Percentiles rank a stretch among this genome's conserved stretches.
Evolutionary conservation across 2,888 invertebrate genomes (phyloP).

Genomic region (Hirtodrosophila histrioides): DNA sequence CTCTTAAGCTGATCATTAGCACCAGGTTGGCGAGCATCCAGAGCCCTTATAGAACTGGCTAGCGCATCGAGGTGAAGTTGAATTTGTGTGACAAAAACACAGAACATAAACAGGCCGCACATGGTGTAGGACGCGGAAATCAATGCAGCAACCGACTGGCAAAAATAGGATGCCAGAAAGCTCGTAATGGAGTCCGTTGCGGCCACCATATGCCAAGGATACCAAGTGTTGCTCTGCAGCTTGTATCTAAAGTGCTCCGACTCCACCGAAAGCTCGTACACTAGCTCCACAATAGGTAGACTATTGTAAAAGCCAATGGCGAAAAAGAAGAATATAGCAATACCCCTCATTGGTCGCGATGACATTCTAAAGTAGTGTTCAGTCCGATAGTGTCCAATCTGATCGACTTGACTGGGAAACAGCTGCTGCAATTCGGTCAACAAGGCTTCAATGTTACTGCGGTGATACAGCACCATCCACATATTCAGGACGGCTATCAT

Average conservation of each 20-base stretch:
- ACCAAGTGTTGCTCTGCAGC: slow-evolving; percentile 81
- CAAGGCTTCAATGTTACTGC: slow-evolving; percentile 55
- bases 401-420: neutral
- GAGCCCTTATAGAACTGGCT: slow-evolving; percentile 44
- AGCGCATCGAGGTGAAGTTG: slow-evolving; percentile 76
- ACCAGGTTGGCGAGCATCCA: slow-evolving; percentile 51
- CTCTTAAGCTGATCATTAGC: slow-evolving; percentile 62
- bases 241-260: slow-evolving; percentile 49
- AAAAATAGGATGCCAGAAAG: slow-evolving; percentile 56
- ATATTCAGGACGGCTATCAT: slow-evolving; percentile 61
- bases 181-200: slow-evolving; percentile 33
- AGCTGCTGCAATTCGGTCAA: slow-evolving; percentile 46
- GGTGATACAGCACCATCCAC: slow-evolving; percentile 58
- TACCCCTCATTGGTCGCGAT: slow-evolving; percentile 56
- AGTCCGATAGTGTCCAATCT: slow-evolving; percentile 21
- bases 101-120: slow-evolving; percentile 71
- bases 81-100: slow-evolving; percentile 73
- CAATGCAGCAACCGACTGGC: slow-evolving; percentile 63
- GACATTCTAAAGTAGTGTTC: no score
- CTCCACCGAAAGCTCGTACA: slow-evolving; percentile 55
- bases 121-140: slow-evolving; percentile 65
- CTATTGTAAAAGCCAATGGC: slow-evolving; percentile 65
- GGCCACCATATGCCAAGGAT: slow-evolving; percentile 72
- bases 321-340: slow-evolving; percentile 58
- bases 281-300: slow-evolving; percentile 61